Evolutionary conservation across 2,797 vertebrate genomes (phyloP).

Genomic region (Nothura maculosa): DNA sequence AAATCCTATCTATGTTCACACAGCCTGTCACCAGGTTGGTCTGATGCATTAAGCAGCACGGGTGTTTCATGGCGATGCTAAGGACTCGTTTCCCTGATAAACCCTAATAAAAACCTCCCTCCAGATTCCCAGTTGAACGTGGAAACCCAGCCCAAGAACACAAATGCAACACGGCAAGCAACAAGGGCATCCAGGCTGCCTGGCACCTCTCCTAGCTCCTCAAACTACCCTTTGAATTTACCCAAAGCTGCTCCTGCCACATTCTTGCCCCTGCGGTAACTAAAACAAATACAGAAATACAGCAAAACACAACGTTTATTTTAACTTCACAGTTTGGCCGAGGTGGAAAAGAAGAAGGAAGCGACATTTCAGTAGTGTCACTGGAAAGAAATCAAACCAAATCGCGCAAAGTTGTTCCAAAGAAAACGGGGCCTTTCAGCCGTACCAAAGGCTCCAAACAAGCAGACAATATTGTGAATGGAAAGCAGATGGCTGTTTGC

Average conservation of each 20-base stretch:
- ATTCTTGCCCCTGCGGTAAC: background rate
- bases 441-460: slow-evolving; percentile 26
- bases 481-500: background rate
- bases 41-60: background rate
- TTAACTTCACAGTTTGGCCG: background rate
- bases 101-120: background rate
- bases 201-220: slow-evolving; percentile 8
- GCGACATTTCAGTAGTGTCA: background rate
- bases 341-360: background rate
- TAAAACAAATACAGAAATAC: slow-evolving; percentile 43
- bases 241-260: background rate
- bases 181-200: background rate
- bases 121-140: rapidly evolving
- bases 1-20: background rate
- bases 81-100: background rate
- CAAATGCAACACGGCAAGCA: background rate
- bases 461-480: background rate
- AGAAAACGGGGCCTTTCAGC: slow-evolving; percentile 14
- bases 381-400: slow-evolving; percentile 18
- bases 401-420: slow-evolving; percentile 13
- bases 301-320: slow-evolving; percentile 8
- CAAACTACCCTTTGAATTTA: background rate
- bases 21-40: background rate
- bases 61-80: background rate
- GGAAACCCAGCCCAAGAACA: background rate